Percentiles rank a stretch among this genome's conserved stretches.
Conservation (phyloP, 1,140 invertebrate genomes). For the Pomacea maculata region DNA sequence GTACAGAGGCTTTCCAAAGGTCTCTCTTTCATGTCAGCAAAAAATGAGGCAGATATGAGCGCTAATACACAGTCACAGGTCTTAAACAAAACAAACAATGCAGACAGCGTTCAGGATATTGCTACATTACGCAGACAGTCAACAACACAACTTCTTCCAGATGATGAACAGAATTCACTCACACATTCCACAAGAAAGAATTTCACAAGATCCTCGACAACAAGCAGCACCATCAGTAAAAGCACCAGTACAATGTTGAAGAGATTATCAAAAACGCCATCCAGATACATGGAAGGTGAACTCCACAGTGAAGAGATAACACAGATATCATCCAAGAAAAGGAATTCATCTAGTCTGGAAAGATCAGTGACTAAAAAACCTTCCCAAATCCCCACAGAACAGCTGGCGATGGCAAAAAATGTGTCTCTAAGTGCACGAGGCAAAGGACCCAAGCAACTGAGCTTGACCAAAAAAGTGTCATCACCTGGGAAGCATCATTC, state of each 20-base stretch:
- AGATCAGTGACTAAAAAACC: background rate
- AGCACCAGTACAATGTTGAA: background rate
- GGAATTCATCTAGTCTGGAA: background rate
- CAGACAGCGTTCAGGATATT: background rate
- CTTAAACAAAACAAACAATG: background rate
- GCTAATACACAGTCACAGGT: background rate
- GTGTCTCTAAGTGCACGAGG: background rate
- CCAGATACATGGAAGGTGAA: background rate
- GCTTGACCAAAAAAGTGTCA: constrained; percentile 6
- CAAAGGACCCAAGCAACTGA: background rate
- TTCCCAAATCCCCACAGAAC: background rate
- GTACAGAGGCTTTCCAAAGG: background rate
- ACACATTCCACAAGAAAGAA: background rate
- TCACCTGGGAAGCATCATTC: background rate
- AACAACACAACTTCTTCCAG: constrained; percentile 9
- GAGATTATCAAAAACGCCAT: constrained; percentile 8
- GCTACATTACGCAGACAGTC: constrained; percentile 9
- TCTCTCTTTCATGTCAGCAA: background rate
- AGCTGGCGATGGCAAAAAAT: background rate
- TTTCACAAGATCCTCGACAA: background rate
- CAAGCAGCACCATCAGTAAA: background rate
- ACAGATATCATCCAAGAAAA: background rate
- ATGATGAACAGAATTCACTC: constrained; percentile 2
- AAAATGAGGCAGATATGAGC: no score
- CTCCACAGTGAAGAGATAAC: background rate